Percentiles rank a stretch among this genome's conserved stretches.
phyloP scores from a whole-genome alignment of 2,888 invertebrate species.

The Sesia bembeciformis region DNA sequence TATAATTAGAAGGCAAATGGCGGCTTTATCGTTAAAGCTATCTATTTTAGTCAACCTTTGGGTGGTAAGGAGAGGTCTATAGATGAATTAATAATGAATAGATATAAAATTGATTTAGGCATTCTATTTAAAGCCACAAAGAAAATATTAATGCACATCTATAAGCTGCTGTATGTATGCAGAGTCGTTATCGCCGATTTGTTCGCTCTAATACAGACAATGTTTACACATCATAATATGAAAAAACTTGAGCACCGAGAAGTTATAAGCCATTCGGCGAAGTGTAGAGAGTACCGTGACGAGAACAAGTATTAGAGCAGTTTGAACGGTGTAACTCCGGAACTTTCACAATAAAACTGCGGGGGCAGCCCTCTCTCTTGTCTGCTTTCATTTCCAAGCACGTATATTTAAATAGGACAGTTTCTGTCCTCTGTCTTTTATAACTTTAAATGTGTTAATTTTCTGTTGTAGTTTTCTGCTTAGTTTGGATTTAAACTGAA shows the following conservation, averaged over 20 bases:
- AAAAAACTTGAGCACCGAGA: slow-evolving; percentile 5
- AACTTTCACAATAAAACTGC: slow-evolving; percentile 17
- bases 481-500: too few relatives aligned
- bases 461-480: neutral
- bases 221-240: slow-evolving; percentile 4
- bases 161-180: too few relatives aligned
- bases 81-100: too few relatives aligned
- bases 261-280: slow-evolving; percentile 7
- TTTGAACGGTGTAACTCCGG: slow-evolving; percentile 8
- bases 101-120: too few relatives aligned
- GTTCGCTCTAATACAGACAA: too few relatives aligned
- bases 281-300: slow-evolving; percentile 6
- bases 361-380: slow-evolving; percentile 4
- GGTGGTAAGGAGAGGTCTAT: too few relatives aligned
- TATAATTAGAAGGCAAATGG: too few relatives aligned
- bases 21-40: too few relatives aligned
- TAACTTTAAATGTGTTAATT: neutral
- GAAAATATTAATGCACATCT: too few relatives aligned
- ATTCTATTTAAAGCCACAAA: too few relatives aligned
- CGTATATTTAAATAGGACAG: slow-evolving; percentile 19
- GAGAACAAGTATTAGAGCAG: slow-evolving; percentile 4
- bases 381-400: slow-evolving; percentile 25
- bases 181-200: too few relatives aligned
- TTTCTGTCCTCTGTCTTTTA: neutral
- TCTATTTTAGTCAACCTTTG: too few relatives aligned